A percentile compares a stretch with the other conserved stretches of the same genome.
Conservation (phyloP, 2,888 invertebrate species). For the Drosophila aldrichi region DNA sequence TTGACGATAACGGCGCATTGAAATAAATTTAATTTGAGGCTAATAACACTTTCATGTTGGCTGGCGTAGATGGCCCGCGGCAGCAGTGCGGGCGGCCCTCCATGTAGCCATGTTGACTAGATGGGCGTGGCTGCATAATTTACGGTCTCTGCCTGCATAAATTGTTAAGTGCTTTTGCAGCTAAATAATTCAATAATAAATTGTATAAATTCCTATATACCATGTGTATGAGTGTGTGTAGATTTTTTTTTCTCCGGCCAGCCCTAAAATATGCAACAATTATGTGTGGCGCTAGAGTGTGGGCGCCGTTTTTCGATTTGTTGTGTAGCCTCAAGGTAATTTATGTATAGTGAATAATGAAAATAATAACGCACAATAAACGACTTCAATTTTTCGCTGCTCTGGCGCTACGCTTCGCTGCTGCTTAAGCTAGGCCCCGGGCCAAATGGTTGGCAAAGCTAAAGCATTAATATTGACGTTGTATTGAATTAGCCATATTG, state of each 20-base stretch:
- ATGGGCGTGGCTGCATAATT: conserved; percentile 69
- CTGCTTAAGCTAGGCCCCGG: conserved; percentile 14
- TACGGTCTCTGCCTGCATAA: conserved; percentile 68
- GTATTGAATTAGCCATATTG: conserved; percentile 32
- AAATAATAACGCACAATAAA: conserved; percentile 66
- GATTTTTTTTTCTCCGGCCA: conserved; percentile 38
- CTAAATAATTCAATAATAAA: conserved; percentile 78
- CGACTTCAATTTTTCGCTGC: conserved; percentile 42
- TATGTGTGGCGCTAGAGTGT: conserved; percentile 48
- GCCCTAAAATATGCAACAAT: conserved; percentile 78
- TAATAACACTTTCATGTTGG: conserved; percentile 79
- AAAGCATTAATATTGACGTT: conserved; percentile 25
- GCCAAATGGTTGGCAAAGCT: conserved; percentile 6
- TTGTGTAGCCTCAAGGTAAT: conserved; percentile 65
- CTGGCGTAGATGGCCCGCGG: conserved; percentile 13
- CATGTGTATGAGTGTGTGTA: background rate
- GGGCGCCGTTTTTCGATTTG: conserved; percentile 52
- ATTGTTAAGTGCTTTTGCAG: conserved; percentile 75
- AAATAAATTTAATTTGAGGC: conserved; percentile 79
- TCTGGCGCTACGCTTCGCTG: conserved; percentile 7
- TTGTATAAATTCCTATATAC: conserved; percentile 47
- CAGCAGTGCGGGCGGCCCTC: background rate
- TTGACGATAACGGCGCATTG: conserved; percentile 60
- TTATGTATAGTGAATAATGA: conserved; percentile 76
- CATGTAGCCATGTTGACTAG: background rate